Conservation (phyloP, 2,888 invertebrate genomes). For the Drosophila nr. perissopoda region DNA sequence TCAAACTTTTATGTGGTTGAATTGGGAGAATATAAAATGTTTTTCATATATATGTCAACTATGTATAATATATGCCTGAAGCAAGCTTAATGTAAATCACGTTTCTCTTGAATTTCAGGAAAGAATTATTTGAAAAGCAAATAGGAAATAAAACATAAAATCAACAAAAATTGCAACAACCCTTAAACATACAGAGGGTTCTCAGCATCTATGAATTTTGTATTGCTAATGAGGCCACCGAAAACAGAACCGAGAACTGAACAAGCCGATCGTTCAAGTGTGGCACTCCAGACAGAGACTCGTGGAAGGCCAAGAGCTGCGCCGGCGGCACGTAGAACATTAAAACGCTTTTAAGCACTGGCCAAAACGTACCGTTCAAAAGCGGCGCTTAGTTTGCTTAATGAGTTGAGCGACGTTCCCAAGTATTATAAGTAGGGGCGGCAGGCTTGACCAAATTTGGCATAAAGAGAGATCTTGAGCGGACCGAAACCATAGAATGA, state of each 20-base stretch:
- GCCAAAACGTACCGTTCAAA: constrained; percentile 22
- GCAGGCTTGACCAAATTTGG: constrained; percentile 76
- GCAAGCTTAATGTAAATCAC: not conserved
- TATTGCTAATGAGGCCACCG: constrained; percentile 36
- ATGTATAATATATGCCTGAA: not conserved
- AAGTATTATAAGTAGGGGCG: constrained; percentile 70
- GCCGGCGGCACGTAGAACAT: constrained; percentile 51
- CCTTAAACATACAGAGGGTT: not conserved
- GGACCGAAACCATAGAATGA: constrained; percentile 9
- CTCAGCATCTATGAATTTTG: not conserved
- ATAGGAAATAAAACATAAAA: not conserved
- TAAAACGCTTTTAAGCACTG: constrained; percentile 46
- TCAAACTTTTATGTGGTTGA: not conserved
- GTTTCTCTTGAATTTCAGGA: not conserved
- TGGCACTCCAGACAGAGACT: constrained; percentile 27
- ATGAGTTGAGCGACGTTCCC: constrained; percentile 48
- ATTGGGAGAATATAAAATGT: not conserved
- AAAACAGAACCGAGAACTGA: constrained; percentile 26
- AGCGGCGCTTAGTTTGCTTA: constrained; percentile 71
- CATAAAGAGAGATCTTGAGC: constrained; percentile 34
- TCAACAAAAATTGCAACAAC: not conserved
- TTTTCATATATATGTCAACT: not conserved
- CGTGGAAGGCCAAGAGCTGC: constrained; percentile 15
- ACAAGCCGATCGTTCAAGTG: constrained; percentile 49
- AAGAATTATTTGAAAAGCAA: not conserved